A percentile compares a stretch with the other conserved stretches of the same genome.
Conservation (phyloP, 2,888 invertebrate species). For the Dione juno region DNA sequence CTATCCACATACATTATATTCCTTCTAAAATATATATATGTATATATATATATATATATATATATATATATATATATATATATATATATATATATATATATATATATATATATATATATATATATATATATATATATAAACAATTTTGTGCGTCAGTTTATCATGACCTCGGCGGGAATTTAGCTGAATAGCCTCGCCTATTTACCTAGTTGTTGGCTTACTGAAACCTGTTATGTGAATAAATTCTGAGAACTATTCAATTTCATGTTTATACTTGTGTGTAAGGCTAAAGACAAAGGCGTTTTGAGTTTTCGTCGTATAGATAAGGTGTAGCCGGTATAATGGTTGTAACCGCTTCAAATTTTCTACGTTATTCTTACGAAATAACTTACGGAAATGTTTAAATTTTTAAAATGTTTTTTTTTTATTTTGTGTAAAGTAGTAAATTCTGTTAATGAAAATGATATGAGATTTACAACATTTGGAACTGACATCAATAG, state of each 20-base stretch:
- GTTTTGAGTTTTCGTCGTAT: conserved; percentile 16
- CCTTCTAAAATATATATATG: not conserved
- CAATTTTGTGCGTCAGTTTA: conserved; percentile 27
- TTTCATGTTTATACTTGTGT: conserved; percentile 31
- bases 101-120: conserved; percentile 9
- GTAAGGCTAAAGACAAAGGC: conserved; percentile 6
- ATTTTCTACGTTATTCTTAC: too few species aligned
- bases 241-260: conserved; percentile 37
- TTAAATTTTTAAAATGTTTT: too few species aligned
- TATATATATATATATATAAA: conserved; percentile 13
- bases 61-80: not conserved
- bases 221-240: conserved; percentile 35
- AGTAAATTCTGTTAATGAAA: too few species aligned
- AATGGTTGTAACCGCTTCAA: not conserved
- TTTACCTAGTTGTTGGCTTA: conserved; percentile 42
- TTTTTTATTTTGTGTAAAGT: too few species aligned
- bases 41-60: not conserved
- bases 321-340: not conserved
- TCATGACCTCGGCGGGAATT: conserved; percentile 44
- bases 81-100: not conserved
- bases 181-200: conserved; percentile 44
- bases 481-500: too few species aligned
- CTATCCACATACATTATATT: too few species aligned
- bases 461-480: too few species aligned
- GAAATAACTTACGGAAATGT: too few species aligned